Evolutionary conservation across 2,797 vertebrate species (phyloP), one percentile per base, ranked within the genome.

Genomic region (Silurus aristotelis): DNA sequence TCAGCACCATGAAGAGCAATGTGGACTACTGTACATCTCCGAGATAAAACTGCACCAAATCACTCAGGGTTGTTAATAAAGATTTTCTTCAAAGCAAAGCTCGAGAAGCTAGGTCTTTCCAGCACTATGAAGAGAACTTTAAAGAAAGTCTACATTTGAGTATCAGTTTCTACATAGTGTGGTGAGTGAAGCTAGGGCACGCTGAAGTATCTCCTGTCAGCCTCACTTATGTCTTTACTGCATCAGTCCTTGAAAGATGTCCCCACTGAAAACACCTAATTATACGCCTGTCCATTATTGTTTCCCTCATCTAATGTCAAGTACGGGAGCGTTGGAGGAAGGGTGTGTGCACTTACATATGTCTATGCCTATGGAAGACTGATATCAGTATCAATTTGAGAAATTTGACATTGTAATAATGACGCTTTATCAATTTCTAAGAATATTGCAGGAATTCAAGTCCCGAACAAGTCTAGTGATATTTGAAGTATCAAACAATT

Each of bases 251-350:
- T 86, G 77, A 84, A 87, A 88, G 66, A 86, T 0, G 73, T 87
- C 86, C 87, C 84, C 19, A 31, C 71, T 88, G 82, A 88, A 86
- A 90, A 87, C 86, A 86, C 63, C 87, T 88, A 83, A 90, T 87
- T 89, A 85, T 85, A 87, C n/a, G 71, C 86, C 86, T 88, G 89
- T 90, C 89, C 85, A 64, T 87, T 84, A 84, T 85, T 87, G 89
- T 88, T 89, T 88, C 70, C 79, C 70, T 89, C 84, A 86, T 83
- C 84, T 63, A 87, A 87, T 58, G 76, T 84, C 89, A 90, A 86
- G 89, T 77, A 83, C 70, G 81, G 83, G 73, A 71, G 46, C 52
- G n/a, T 6, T 22, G 61, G 46, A 68, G 58, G 79, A 77, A 64
- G 73, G 75, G 60, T 81, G 52, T 14, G 6, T n/a, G 48, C 10